Evolutionary conservation across 2,797 vertebrate genomes (phyloP).

Genomic region (Rhodeus uyekii): DNA sequence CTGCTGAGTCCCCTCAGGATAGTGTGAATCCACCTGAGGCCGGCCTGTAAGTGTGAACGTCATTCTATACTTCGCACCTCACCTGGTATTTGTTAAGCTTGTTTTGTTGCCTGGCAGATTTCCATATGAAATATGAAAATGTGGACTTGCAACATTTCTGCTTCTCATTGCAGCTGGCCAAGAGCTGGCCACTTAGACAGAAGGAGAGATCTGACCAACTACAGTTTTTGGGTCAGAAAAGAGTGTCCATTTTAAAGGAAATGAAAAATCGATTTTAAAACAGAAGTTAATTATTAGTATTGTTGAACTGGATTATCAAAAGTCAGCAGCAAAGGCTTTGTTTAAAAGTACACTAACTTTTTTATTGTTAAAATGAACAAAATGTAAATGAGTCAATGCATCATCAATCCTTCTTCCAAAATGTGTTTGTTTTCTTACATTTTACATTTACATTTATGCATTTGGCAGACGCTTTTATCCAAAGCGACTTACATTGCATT

Average conservation of each 20-base stretch:
- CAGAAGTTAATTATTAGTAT: no score
- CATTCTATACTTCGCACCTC: not conserved
- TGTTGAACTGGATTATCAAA: no score
- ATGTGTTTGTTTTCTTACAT: no score
- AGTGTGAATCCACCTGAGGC: slow-evolving; percentile 65
- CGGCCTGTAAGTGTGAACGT: slow-evolving; percentile 73
- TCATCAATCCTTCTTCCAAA: no score
- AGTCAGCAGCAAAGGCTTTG: no score
- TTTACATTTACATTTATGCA: no score
- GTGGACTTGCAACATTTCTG: not conserved
- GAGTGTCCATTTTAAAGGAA: not conserved
- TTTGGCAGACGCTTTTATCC: no score
- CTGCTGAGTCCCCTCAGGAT: slow-evolving; percentile 61
- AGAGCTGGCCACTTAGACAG: not conserved
- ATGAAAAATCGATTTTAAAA: no score
- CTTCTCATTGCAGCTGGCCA: not conserved
- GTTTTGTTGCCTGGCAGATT: not conserved
- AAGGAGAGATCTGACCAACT: not conserved
- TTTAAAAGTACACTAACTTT: no score
- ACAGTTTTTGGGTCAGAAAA: not conserved
- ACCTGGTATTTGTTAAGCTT: slow-evolving; percentile 15
- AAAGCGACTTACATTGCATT: no score
- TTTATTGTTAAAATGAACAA: no score
- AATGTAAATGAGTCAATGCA: no score
- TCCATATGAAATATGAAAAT: not conserved